A percentile compares a stretch with the other conserved stretches of the same genome.
These are phyloP conservation scores for Cynopterus sphinx DNA, from an alignment of 2,797 vertebrate genomes.

Conservation along the genomic window DNA sequence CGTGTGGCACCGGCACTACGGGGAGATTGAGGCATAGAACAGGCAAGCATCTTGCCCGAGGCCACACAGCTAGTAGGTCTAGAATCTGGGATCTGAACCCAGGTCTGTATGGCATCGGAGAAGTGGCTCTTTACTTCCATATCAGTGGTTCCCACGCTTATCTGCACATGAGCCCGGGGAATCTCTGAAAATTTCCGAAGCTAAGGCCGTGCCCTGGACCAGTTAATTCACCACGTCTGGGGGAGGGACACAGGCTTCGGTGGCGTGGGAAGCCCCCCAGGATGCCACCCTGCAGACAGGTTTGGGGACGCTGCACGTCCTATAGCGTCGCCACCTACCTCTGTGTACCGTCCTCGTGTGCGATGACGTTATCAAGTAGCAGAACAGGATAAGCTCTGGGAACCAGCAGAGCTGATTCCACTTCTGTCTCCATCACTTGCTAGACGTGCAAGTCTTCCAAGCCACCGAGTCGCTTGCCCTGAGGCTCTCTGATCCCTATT, in stretches of 20 bases:
- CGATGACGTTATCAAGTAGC: accelerated
- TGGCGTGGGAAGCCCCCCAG: not conserved
- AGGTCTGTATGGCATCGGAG: not conserved
- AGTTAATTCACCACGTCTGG: not conserved
- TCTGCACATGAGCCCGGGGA: not conserved
- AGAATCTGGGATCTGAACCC: not conserved
- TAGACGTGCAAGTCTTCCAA: accelerated
- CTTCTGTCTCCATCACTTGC: too few relatives aligned
- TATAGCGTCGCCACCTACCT: accelerated
- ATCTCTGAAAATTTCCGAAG: not conserved
- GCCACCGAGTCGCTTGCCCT: accelerated
- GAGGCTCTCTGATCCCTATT: not conserved
- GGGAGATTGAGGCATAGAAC: not conserved
- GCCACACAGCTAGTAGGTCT: too few relatives aligned
- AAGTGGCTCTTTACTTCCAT: not conserved
- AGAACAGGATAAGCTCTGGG: not conserved
- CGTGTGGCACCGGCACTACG: accelerated
- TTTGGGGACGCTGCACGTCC: accelerated
- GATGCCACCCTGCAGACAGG: not conserved
- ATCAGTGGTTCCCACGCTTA: not conserved
- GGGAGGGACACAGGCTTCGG: not conserved
- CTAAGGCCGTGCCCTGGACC: not conserved
- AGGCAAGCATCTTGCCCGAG: not conserved
- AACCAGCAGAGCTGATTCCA: accelerated
- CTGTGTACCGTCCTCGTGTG: accelerated